Percentiles rank a stretch among this genome's conserved stretches.
Conservation (phyloP, 37 sponge, comb jelly and placozoan genomes). For the Crambe crambe region DNA sequence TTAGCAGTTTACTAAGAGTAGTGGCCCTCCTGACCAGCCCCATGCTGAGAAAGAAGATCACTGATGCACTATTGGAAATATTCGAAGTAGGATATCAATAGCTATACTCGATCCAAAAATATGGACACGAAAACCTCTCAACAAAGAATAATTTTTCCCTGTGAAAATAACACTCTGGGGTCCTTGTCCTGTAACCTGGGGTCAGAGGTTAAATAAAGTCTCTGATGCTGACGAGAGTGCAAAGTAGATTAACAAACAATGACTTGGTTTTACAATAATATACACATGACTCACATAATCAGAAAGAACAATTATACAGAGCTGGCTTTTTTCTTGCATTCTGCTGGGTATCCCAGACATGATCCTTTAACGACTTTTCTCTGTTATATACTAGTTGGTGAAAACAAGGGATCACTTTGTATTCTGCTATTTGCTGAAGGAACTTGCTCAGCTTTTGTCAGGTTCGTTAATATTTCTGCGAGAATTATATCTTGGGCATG, state of each 20-base stretch:
- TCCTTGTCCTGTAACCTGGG: background rate
- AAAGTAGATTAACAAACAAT: too few species aligned
- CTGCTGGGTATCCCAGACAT: too few species aligned
- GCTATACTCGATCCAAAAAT: background rate
- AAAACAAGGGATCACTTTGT: background rate
- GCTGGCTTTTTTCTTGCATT: too few species aligned
- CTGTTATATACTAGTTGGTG: background rate
- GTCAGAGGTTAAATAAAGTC: background rate
- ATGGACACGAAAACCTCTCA: too few species aligned
- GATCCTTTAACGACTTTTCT: too few species aligned
- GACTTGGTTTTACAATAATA: too few species aligned
- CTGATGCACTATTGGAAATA: background rate
- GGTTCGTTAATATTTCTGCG: background rate
- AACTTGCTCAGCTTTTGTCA: background rate
- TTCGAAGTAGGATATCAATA: background rate
- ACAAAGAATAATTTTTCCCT: too few species aligned
- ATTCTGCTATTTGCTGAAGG: constrained; percentile 5
- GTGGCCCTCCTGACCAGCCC: background rate
- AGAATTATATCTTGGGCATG: too few species aligned
- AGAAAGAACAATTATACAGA: too few species aligned
- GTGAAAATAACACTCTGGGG: background rate
- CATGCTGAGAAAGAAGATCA: background rate
- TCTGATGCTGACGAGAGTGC: too few species aligned
- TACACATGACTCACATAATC: too few species aligned
- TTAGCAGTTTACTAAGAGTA: background rate